Evolutionary conservation across 2,797 vertebrate genomes (phyloP), one percentile per base, ranked within the genome.

Genomic region (Hemitrygon akajei): DNA sequence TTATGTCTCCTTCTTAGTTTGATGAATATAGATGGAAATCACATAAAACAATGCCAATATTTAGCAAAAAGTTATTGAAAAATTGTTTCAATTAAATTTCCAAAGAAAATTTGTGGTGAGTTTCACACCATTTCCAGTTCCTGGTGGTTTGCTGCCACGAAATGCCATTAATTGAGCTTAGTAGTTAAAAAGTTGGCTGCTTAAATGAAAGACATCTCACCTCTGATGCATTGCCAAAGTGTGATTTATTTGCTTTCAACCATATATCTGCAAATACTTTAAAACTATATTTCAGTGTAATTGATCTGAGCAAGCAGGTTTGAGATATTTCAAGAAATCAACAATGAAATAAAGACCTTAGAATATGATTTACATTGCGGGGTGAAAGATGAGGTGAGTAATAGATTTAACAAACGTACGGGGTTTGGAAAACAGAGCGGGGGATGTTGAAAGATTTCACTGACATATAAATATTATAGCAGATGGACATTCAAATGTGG

Each of bases 261-360:
- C 86, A n/a, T 20, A 60, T 58, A 89, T 66, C 86, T 89, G 86
- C 58, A 89, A 89, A 89, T 66, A 66, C 16, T 66, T 89, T 89
- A 89, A 89, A 89, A 89, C 86, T 89, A 16, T 89, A 66, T 89
- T 87, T 87, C 84, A 63, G 5, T 22, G 18, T 87, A 60, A n/a
- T 63, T 87, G 20, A 63, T 87, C 56, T 10, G 84, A 87, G 84
- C 27, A n/a, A 60, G 56, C 58, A 87, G 56, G 11, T 63, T 63
- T 87, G 56, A 58, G 58, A 63, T 60, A 60, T 60, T 60, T 30
- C 12, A 27, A 60, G 58, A 60, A 87, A 27, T 60, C 56, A 60
- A 87, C 27, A n/a, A 58, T 60, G 56, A 63, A 60, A 87, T 60
- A 87, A 87, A 63, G 56, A 27, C 25, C 22, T 87, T 87, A 63